Base-by-base conservation (phyloP, 2,888 invertebrate species). In the Syrphus vitripennis region DNA sequence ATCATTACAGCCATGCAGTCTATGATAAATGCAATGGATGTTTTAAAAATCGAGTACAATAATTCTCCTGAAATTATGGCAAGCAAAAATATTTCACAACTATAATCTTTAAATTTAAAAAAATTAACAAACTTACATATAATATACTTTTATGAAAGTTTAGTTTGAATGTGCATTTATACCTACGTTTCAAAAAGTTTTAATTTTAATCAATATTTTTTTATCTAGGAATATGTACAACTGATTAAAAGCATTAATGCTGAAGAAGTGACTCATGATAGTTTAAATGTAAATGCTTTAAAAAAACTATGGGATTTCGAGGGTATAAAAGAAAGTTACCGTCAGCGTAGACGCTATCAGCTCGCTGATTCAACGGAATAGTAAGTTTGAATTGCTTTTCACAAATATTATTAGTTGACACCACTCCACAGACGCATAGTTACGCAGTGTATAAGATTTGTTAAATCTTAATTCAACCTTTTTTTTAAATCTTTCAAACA, bases 1-100 rank as follows among this genome's bases (percentile, higher is more conserved):
- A 99, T 99, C 94, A 99, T 99, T 94, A 99, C 99, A 99, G 99
- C 99, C 90, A 99, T 99, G 98, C 98, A 99, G 94, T 98, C 98
- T 92, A 99, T 99, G 99, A 99, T 99, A 92, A 96, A 98, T 90
- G 99, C 99, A 91, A 99, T 99, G 99, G 99, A 99, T 93, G 95
- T 99, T 93, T 96, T 99, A 92, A 98, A 97, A 94, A 99, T 99
- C 93, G 12, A 45, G 4, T 45, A 19, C 9, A 2, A 45, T 16
- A 6, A 29, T 29, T 7, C 4, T 45, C 42, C 42, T 19, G 42
- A 45, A 16, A 45, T 45, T 45, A 45, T 9, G 42, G 42, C 19
- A 48, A 48, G 19, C 96, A 96, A 93, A 42, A 19, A 40, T 0
- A 40, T 9, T 21, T 61, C 26, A 26, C n/a, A n/a, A n/a, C n/a